These are phyloP conservation scores for Ciconia maguari DNA, from an alignment of 2,113 vertebrate species.

Conservation along the genomic window DNA sequence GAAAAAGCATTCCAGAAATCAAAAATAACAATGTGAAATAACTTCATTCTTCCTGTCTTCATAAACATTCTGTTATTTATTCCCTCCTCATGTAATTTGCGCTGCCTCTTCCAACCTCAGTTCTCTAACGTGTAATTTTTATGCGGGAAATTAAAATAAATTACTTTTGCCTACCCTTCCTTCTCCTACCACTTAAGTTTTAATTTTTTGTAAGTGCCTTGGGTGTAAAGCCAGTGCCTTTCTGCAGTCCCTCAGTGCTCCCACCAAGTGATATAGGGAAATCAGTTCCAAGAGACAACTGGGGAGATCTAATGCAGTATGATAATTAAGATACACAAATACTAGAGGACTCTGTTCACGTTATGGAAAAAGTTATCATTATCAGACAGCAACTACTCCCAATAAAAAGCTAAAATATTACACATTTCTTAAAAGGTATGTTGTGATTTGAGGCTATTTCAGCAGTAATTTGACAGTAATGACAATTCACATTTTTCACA, in stretches of 20 bases:
- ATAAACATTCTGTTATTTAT: background rate
- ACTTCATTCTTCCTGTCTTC: background rate
- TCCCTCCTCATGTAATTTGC: background rate
- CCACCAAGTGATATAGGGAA: background rate
- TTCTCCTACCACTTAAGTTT: background rate
- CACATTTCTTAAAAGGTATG: background rate
- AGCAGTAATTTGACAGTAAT: background rate
- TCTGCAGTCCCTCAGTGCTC: background rate
- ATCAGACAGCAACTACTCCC: background rate
- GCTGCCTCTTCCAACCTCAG: background rate
- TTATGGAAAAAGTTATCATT: background rate
- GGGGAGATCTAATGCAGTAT: background rate
- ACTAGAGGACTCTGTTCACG: background rate
- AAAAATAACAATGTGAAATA: background rate
- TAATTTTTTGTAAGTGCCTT: background rate
- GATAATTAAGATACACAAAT: background rate
- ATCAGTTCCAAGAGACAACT: background rate
- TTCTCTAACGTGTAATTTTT: background rate
- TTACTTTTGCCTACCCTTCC: background rate
- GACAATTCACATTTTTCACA: background rate
- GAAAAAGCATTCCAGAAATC: background rate
- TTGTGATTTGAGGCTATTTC: background rate
- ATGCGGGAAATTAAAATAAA: background rate
- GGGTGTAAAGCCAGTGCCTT: background rate
- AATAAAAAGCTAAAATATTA: background rate